Evolutionary conservation across 2,888 invertebrate species (phyloP).

Genomic region (Cephalotes varians): DNA sequence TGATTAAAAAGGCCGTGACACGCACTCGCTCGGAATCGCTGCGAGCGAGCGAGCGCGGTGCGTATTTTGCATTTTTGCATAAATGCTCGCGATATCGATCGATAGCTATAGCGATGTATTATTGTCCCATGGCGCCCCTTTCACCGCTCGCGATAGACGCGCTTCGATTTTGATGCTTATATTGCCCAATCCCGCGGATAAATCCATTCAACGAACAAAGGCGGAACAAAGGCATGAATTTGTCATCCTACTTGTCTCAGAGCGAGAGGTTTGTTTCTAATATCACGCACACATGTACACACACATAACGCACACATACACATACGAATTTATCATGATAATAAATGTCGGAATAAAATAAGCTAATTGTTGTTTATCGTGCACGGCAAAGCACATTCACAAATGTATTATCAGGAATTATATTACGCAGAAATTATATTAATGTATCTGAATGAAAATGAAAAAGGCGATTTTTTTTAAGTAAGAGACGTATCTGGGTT

Average conservation of each 20-base stretch:
- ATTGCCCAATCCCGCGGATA: conserved; percentile 11
- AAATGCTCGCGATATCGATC: conserved; percentile 14
- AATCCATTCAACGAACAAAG: conserved; percentile 2
- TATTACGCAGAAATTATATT: neutral
- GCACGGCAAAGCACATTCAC: neutral
- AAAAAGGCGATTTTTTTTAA: neutral
- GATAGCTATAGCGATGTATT: neutral
- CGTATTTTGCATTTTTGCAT: conserved; percentile 5
- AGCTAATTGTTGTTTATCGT: conserved; percentile 1
- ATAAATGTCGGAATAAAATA: conserved; percentile 14
- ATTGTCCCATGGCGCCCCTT: neutral
- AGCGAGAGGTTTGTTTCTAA: neutral
- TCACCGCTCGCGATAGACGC: conserved; percentile 6
- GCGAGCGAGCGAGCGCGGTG: neutral
- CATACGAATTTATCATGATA: neutral
- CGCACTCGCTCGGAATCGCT: conserved; percentile 9
- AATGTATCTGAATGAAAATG: neutral
- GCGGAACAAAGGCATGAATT: conserved; percentile 5
- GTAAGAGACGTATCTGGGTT: neutral
- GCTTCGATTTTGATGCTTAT: neutral
- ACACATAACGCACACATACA: too few relatives aligned
- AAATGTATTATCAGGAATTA: neutral
- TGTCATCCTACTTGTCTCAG: neutral
- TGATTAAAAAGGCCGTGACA: conserved; percentile 31
- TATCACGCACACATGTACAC: too few relatives aligned